Percentiles rank a stretch among this genome's conserved stretches.
Evolutionary conservation across 2,113 vertebrate genomes (phyloP).

Genomic region (Calonectris borealis): DNA sequence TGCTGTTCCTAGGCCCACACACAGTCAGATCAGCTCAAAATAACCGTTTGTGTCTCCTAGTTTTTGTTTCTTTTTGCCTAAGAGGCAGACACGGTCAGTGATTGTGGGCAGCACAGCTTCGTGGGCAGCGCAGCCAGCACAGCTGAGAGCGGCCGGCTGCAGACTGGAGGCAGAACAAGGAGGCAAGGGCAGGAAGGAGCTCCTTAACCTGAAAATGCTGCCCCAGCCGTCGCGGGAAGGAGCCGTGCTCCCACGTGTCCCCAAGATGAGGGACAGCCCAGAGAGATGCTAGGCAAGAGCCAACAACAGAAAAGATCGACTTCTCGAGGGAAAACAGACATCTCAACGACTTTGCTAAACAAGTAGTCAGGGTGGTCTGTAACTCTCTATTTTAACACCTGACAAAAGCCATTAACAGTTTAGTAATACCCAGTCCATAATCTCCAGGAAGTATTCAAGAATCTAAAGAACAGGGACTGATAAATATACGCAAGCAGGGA

Average conservation of each 20-base stretch:
- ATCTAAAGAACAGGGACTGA: not conserved
- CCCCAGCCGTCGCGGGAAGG: not conserved
- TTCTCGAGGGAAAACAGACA: not conserved
- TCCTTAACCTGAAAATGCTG: not conserved
- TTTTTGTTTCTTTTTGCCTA: not conserved
- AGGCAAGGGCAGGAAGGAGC: not conserved
- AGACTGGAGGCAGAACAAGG: not conserved
- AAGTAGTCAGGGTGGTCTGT: not conserved
- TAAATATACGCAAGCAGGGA: not conserved
- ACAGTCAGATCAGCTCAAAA: not conserved
- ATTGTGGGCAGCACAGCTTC: fast-evolving
- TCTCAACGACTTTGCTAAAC: not conserved
- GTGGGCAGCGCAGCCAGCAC: fast-evolving
- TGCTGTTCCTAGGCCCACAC: not conserved
- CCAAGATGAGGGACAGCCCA: fast-evolving
- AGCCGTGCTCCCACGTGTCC: not conserved
- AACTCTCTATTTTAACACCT: not conserved
- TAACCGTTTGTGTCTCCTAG: not conserved
- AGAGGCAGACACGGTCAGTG: not conserved
- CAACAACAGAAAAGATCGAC: not conserved
- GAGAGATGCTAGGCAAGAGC: not conserved
- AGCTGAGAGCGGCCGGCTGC: not conserved
- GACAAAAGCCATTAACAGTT: not conserved
- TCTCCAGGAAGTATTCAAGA: not conserved
- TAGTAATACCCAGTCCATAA: not conserved